These are phyloP conservation scores for Acrobasis suavella DNA, from an alignment of 2,888 invertebrate species.

Conservation along the genomic window DNA sequence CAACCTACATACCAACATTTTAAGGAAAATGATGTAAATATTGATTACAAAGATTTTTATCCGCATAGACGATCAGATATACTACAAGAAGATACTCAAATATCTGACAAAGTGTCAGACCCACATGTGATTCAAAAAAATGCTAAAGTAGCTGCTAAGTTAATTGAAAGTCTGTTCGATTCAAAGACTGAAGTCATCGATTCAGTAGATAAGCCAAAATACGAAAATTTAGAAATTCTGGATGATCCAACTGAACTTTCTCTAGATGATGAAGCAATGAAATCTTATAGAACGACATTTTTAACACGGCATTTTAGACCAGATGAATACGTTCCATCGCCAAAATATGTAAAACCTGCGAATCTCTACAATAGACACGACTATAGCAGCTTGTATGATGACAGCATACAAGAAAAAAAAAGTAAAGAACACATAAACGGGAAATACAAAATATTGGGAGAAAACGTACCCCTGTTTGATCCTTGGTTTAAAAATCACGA, in stretches of 20 bases:
- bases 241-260: constrained; percentile 8
- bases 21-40: constrained; percentile 40
- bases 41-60: constrained; percentile 42
- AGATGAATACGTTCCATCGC: constrained; percentile 33
- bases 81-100: not conserved
- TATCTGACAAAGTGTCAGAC: constrained; percentile 26
- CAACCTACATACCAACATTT: constrained; percentile 46
- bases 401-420: constrained; percentile 23
- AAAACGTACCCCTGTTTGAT: constrained; percentile 28
- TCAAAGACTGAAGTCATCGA: not conserved
- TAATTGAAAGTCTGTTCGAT: constrained; percentile 7
- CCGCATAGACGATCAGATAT: constrained; percentile 6
- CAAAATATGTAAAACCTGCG: constrained; percentile 37
- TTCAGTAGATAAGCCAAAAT: not conserved
- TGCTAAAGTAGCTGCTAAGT: constrained; percentile 5
- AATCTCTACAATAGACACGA: constrained; percentile 40
- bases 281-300: constrained; percentile 36
- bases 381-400: constrained; percentile 36
- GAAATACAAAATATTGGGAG: constrained; percentile 28
- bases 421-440: constrained; percentile 13
- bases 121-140: constrained; percentile 28
- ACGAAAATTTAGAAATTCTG: constrained; percentile 7
- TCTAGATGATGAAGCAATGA: constrained; percentile 19
- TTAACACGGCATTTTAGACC: constrained; percentile 33
- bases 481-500: constrained; percentile 35